Conservation (phyloP, 37 sponge, comb jelly and placozoan genomes). For the Aphrocallistes beatrix region DNA sequence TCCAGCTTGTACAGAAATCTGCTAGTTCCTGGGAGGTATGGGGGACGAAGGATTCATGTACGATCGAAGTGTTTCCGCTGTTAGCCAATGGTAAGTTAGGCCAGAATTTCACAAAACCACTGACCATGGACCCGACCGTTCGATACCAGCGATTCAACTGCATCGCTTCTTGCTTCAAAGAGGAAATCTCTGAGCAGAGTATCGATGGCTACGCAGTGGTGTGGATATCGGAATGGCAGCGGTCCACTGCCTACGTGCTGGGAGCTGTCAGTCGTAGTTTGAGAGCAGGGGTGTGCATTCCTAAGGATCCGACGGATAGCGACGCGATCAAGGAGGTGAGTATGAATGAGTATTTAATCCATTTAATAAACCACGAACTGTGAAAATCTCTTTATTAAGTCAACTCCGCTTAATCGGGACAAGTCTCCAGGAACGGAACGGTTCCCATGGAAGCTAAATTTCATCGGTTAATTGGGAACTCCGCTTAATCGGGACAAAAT, state of each 20-base stretch:
- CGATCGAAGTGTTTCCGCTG: neutral
- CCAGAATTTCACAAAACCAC: neutral
- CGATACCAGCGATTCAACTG: neutral
- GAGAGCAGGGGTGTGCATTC: neutral
- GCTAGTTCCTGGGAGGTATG: neutral
- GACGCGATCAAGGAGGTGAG: conserved; percentile 11
- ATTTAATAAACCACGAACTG: too few species aligned
- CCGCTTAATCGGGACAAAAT: too few species aligned
- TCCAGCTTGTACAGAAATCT: neutral
- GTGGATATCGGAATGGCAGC: conserved; percentile 6
- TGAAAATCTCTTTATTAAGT: too few species aligned
- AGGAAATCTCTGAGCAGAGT: neutral
- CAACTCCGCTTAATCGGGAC: too few species aligned
- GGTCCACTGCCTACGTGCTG: neutral
- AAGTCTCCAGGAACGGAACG: too few species aligned
- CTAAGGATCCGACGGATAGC: neutral
- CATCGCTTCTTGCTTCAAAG: neutral
- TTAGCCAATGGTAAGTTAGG: conserved; percentile 1
- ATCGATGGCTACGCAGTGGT: neutral
- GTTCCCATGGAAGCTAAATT: too few species aligned
- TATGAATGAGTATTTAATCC: too few species aligned
- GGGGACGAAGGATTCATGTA: neutral
- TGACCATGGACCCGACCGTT: neutral
- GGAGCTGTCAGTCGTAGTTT: neutral
- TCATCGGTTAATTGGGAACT: too few species aligned